A percentile compares a stretch with the other conserved stretches of the same genome.
Evolutionary conservation across 1,140 invertebrate genomes (phyloP).

Genomic region (Lordiphosa clarofinis): DNA sequence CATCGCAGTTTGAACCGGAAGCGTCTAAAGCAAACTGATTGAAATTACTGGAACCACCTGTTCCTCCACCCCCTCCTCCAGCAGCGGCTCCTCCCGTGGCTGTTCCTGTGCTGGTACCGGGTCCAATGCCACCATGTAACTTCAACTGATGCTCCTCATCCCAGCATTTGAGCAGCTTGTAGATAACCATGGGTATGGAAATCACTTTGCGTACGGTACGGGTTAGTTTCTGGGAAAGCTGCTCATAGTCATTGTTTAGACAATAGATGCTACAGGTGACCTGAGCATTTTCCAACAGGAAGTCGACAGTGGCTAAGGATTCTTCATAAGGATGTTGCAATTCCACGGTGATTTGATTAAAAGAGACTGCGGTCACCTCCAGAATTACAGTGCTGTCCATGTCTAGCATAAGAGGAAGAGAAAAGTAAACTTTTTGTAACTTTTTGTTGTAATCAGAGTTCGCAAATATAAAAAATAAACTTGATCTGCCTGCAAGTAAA

Average conservation of each 20-base stretch:
- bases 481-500: too few relatives aligned
- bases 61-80: conserved; percentile 5
- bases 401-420: conserved; percentile 80
- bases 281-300: conserved; percentile 91
- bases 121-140: conserved; percentile 70
- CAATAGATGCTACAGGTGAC: conserved; percentile 85
- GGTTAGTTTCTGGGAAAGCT: conserved; percentile 86
- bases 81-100: conserved; percentile 19
- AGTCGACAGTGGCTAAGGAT: conserved; percentile 93
- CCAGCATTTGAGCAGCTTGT: conserved; percentile 86
- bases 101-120: conserved; percentile 80
- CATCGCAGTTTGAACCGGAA: conserved; percentile 20
- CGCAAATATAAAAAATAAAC: too few relatives aligned
- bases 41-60: conserved; percentile 25
- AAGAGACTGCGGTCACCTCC: conserved; percentile 93
- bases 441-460: too few relatives aligned
- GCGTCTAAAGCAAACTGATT: conserved; percentile 51
- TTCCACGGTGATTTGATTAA: conserved; percentile 92
- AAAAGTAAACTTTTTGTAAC: neutral
- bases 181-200: conserved; percentile 92
- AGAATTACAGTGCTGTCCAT: conserved; percentile 91
- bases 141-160: conserved; percentile 81
- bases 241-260: conserved; percentile 81
- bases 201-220: conserved; percentile 93
- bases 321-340: conserved; percentile 96